Evolutionary conservation across 2,113 vertebrate genomes (phyloP), one percentile per base, ranked within the genome.

Genomic region (Prunella himalayana): DNA sequence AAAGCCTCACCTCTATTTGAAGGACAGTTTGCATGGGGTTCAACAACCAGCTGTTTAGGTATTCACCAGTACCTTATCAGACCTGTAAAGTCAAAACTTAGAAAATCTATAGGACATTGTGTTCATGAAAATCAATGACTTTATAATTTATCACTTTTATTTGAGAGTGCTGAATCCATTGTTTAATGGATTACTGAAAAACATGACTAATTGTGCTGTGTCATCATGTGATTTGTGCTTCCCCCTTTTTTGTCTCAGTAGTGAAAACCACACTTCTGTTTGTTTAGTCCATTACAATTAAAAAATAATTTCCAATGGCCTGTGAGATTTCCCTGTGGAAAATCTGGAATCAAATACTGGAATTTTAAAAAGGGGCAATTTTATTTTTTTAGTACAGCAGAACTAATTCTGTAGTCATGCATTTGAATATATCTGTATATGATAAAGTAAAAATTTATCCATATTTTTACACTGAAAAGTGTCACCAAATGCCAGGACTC

Each of bases 401-500:
- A 70, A 42, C 37, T 4, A 45, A 49, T 84, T 71, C 75, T 88
- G 16, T 84, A 86, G 49, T 13, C 15, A n/a, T 71, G 41, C 56
- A 53, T 70, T 70, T 69, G 28, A 90, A 53, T 25, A 14, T 71
- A 30, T 49, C 31, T 72, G 70, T 80, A 15, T 56, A 33, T 79
- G 39, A 79, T 24, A 86, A 96, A 92, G 47, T 95, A 95, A 94
- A 91, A 13, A 76, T 63, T 59, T 86, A 56, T 87, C 83, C 31
- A 5, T 89, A 57, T 97, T 97, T 98, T 95, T 87, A 53, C 86
- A 69, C 81, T 77, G 84, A 87, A 96, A 95, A 99, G 99, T 98
- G 61, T 98, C 99, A 27, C 94, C 97, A n/a, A 96, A 96, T 30
- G 97, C 95, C 30, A 98, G 98, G 95, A 86, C 35, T 20, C 92